Percentiles rank a stretch among this genome's conserved stretches.
These are phyloP conservation scores for Sarotherodon lohbergeri DNA, from an alignment of 2,113 vertebrate genomes.

Conservation along the genomic window DNA sequence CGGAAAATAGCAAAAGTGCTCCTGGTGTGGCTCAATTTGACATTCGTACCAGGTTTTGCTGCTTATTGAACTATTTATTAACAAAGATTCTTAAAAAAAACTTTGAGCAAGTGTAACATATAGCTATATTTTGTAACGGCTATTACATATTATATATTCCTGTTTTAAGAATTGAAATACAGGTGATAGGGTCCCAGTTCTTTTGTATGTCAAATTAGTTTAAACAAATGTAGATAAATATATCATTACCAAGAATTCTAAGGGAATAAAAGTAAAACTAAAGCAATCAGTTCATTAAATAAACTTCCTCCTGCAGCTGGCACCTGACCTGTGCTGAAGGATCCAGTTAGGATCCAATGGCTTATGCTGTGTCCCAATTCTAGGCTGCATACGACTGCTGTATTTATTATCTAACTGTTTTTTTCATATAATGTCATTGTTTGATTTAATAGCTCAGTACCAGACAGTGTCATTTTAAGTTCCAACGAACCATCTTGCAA, in stretches of 20 bases:
- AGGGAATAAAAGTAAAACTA: not conserved
- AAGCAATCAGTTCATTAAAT: not conserved
- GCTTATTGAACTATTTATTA: not conserved
- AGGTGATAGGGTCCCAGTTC: not conserved
- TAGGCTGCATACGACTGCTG: not conserved
- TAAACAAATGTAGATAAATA: not conserved
- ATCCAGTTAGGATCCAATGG: not conserved
- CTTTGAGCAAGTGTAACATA: not conserved
- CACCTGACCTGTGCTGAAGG: not conserved
- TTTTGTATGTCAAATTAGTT: not conserved
- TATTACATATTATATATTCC: not conserved
- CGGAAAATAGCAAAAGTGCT: not conserved
- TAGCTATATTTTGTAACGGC: not conserved
- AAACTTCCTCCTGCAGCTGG: not conserved
- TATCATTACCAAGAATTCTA: not conserved
- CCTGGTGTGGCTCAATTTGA: constrained; percentile 12
- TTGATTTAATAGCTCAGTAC: not conserved
- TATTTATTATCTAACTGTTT: not conserved
- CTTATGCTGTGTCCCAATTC: not conserved
- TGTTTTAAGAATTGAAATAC: not conserved
- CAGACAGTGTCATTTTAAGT: not conserved
- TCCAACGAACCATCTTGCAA: not conserved
- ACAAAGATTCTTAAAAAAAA: not conserved
- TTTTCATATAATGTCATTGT: not conserved
- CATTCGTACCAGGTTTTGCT: not conserved